Base-by-base conservation (phyloP, 2,113 vertebrate genomes). In the Anguilla rostrata region DNA sequence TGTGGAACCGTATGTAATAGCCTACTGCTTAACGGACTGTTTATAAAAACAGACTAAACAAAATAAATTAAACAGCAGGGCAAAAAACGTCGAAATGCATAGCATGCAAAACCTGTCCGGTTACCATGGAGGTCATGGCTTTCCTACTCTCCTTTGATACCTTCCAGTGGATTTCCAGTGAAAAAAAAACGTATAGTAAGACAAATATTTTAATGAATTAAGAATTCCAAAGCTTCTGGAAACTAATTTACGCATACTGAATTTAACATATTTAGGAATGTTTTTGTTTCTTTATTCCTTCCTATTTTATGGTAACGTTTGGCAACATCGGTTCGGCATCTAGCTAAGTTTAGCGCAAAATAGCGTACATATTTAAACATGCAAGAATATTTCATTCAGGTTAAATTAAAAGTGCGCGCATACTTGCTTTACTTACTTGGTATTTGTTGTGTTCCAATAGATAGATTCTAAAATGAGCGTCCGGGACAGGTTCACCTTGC, bases 391-490 rank as follows among this genome's bases (percentile, higher is more conserved):
- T 66, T 26, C 22, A 66, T 29, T 2, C 71, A 75, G 71, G 39
- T 15, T 49, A 43, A 46, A 20, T 84, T 86, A 88, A 85, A 87
- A 57, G 66, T 41, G 81, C 4, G 83, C 57, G 82, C 85, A 83
- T 60, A 63, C 49, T 82, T 78, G 87, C 39, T 49, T 40, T 80
- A 93, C 98, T 98, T 97, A 99, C 98, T 98, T 99, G 95, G 96
- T 96, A 93, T 99, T 99, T 89, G 98, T 99, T 88, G 98, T 98
- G 97, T 99, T 99, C 98, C 98, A 99, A 93, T 99, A 99, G 91
- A 99, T 98, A 90, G 98, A 98, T 88, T 99, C 98, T 93, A 99
- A 95, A 92, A 99, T 97, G 93, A 97, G 95, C 89, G 98, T 97
- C 82, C 97, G 95, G 92, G 97, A 97, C 92, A 97, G 91, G 87